Base-by-base conservation (phyloP, 2,113 vertebrate genomes). In the Nibea coibor region DNA sequence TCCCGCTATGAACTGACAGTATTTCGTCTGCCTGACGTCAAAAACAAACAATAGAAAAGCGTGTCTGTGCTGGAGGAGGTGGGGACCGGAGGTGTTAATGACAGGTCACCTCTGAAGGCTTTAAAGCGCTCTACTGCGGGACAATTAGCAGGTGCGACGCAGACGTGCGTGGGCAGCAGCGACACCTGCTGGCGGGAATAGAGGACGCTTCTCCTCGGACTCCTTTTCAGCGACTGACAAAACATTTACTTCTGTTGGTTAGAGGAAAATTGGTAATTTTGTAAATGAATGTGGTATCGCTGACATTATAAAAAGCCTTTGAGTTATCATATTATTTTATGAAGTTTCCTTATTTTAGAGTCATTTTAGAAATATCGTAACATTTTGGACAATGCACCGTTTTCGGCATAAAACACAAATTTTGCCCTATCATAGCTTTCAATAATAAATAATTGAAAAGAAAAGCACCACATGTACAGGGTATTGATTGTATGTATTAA, bases 61-160 rank as follows among this genome's bases (percentile, higher is more conserved):
- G 26, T 8, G 15, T 15, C 9, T 19, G 5, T 10, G 35, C 8
- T 39, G 1, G 35, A 39, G 8, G 35, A 39, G 0, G 35, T 35
- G 12, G 9, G 28, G 53, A 4, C 20, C 20, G 31, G 0, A 39
- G 3, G 65, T 48, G 19, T 35, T 8, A 0, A 57, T 42, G 22
- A 22, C 39, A 17, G 5, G 5, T 43, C 22, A 15, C 42, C 8
- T 61, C 19, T 14, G 10, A 22, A 16, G 1, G 10, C 5, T 8
- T 10, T 8, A 2, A 31, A 51, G 10, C 10, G 8, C 15, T 0
- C 2, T 3, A 4, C 19, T 0, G n/a, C 14, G 1, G 35, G 35
- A 39, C 35, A 8, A 39, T 39, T 39, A 39, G 35, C 35, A n/a
- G 51, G 26, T 22, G 10, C 14, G 17, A 19, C 0, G 0, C 9